These are phyloP conservation scores for Platyura marginata DNA, from an alignment of 1,140 invertebrate species.

Conservation along the genomic window DNA sequence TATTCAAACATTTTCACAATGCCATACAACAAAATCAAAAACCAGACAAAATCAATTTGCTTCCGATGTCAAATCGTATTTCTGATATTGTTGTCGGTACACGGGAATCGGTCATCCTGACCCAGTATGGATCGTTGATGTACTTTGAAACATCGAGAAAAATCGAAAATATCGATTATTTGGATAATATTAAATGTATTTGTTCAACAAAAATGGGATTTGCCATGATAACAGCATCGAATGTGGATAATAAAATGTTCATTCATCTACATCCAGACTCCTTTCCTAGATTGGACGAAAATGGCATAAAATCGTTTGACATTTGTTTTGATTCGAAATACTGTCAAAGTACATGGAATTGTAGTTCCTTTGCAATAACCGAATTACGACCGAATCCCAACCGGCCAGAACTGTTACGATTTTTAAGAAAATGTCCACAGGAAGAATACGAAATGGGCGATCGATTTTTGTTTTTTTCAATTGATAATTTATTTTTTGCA, in stretches of 20 bases:
- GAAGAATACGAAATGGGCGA: neutral
- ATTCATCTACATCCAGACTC: neutral
- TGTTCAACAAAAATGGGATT: neutral
- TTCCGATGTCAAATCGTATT: neutral
- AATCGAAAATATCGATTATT: neutral
- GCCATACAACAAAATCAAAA: neutral
- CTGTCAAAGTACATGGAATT: neutral
- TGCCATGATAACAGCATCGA: neutral
- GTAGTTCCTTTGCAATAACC: neutral
- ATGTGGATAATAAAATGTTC: neutral
- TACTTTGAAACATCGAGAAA: neutral
- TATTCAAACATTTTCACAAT: neutral
- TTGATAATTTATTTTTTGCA: neutral
- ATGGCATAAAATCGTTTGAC: neutral
- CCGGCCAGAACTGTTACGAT: neutral
- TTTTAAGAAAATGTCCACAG: neutral
- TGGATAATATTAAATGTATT: neutral
- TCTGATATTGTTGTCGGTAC: neutral
- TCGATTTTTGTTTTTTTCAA: neutral
- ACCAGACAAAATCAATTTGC: neutral
- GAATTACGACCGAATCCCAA: neutral
- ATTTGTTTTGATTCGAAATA: neutral
- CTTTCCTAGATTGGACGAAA: neutral
- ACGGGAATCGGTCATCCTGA: neutral
- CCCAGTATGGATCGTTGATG: neutral